phyloP scores from a whole-genome alignment of 2,888 invertebrate genomes.

The Patella pellucida region DNA sequence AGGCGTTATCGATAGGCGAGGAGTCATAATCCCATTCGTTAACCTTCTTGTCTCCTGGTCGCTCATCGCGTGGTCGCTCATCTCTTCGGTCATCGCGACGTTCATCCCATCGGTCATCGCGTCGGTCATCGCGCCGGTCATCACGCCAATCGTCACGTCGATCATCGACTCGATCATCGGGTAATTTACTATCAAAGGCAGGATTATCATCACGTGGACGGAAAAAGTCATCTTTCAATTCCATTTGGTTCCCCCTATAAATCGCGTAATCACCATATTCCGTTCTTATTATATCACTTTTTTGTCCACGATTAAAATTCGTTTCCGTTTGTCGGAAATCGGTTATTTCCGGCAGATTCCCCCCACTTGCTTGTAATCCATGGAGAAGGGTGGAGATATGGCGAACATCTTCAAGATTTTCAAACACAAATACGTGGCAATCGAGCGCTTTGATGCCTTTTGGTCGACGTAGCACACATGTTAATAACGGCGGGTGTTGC shows the following conservation, averaged over 20 bases:
- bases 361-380: constrained; percentile 21
- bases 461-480: constrained; percentile 94
- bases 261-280: constrained; percentile 44
- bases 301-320: constrained; percentile 32
- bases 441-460: constrained; percentile 97
- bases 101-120: constrained; percentile 13
- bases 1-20: neutral
- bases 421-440: constrained; percentile 95
- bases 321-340: constrained; percentile 14
- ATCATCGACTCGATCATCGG: constrained; percentile 21
- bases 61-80: constrained; percentile 10
- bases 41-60: neutral
- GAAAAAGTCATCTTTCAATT: constrained; percentile 48
- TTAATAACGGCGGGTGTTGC: constrained; percentile 95
- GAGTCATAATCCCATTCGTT: constrained; percentile 1
- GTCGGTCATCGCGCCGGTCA: constrained; percentile 15
- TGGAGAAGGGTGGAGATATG: constrained; percentile 36
- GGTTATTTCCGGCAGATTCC: constrained; percentile 14
- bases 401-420: constrained; percentile 47
- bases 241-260: constrained; percentile 42
- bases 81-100: constrained; percentile 15
- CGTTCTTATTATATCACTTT: constrained; percentile 43
- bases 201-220: constrained; percentile 26
- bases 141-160: constrained; percentile 18
- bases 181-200: constrained; percentile 20